Evolutionary conservation across 2,113 vertebrate species (phyloP), one percentile per base, ranked within the genome.

Genomic region (Lota lota): DNA sequence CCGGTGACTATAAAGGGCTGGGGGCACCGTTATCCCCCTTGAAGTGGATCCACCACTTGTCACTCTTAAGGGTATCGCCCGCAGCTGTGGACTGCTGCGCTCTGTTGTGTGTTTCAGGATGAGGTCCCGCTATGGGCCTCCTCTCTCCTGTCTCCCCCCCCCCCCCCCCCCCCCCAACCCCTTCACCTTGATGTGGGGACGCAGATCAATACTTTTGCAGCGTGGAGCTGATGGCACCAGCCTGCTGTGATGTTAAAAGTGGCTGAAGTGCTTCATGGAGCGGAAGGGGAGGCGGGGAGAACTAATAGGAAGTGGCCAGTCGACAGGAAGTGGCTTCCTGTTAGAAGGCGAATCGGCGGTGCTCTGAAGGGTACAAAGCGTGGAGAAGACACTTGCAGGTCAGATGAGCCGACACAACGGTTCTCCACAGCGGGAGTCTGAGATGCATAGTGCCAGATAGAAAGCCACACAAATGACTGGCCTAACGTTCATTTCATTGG

Each of bases 161-260:
- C 40, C 4, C 40, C 40, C 40, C 11, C 40, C 40, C 40, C 40
- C 40, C 40, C 2, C n/a, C n/a, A n/a, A n/a, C n/a, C n/a, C 74
- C 85, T 82, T 86, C 87, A 77, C 87, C 90, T 91, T 91, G 89
- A 91, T 91, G 88, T 88, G 84, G 86, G 86, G 88, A 88, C 87
- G 85, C 73, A 84, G 85, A 92, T 91, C 91, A 85, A 91, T 91
- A 89, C 79, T 75, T 73, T 71, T 10, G 40, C 82, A 85, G 84
- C 83, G 81, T 80, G 78, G 84, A 86, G 85, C 80, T 76, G 80
- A 85, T 89, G 86, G 87, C 84, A 80, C 81, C 74, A 75, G 75
- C 81, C 65, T 76, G 84, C 79, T 88, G 81, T 81, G 86, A 89
- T 85, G 85, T 85, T 83, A 70, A 83, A 85, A 82, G 79, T 66